phyloP scores from a whole-genome alignment of 2,797 vertebrate genomes.

The Sebastes vulpes region DNA sequence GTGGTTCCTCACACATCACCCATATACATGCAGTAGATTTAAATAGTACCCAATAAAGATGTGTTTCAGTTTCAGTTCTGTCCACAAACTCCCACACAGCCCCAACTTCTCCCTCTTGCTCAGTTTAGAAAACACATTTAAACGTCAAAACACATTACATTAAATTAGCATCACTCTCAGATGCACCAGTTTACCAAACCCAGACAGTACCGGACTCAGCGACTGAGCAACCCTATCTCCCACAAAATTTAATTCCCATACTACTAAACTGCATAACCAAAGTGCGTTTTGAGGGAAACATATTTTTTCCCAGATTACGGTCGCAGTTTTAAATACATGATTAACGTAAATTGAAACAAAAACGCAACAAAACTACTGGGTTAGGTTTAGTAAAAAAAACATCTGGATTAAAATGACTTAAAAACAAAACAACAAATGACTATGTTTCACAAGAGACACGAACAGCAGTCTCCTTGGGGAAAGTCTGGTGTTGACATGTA shows the following conservation, averaged over 20 bases:
- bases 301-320: rapidly evolving
- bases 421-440: not conserved
- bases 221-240: not conserved
- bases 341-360: not conserved
- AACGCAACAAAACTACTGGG: not conserved
- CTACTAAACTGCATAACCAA: not conserved
- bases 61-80: not conserved
- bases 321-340: not conserved
- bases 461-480: no score
- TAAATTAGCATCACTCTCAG: not conserved
- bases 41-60: not conserved
- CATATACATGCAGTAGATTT: not conserved
- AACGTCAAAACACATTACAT: not conserved
- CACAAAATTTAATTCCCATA: not conserved
- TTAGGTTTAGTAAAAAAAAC: not conserved
- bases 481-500: no score
- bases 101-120: not conserved
- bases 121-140: not conserved
- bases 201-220: not conserved
- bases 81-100: not conserved
- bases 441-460: no score
- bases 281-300: not conserved
- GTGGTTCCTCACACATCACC: not conserved
- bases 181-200: not conserved
- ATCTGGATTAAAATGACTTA: not conserved